phyloP scores from a whole-genome alignment of 2,888 invertebrate genomes.

The Parnassius orleans region DNA sequence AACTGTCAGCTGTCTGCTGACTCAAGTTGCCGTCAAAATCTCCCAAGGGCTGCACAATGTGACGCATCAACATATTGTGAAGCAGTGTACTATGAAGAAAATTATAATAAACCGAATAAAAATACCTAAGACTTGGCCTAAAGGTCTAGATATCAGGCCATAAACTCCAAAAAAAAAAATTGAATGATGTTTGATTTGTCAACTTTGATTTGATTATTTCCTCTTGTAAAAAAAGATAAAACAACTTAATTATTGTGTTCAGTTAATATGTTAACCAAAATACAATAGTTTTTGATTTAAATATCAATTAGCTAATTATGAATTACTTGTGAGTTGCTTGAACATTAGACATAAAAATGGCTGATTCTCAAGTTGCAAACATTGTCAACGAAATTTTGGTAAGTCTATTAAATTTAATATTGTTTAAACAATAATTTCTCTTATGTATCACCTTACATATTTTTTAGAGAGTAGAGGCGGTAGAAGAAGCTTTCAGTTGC shows the following conservation, averaged over 20 bases:
- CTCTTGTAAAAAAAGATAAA: not conserved
- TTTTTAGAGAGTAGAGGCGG: constrained; percentile 88
- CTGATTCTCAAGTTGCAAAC: constrained; percentile 82
- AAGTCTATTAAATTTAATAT: constrained; percentile 44
- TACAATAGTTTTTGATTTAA: not conserved
- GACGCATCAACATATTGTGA: too few relatives aligned
- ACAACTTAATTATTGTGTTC: not conserved
- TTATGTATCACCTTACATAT: constrained; percentile 16
- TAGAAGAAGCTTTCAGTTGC: constrained; percentile 94
- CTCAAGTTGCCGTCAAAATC: too few relatives aligned
- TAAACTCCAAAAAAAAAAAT: too few relatives aligned
- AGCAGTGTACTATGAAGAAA: too few relatives aligned
- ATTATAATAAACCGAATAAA: too few relatives aligned
- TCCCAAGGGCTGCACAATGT: too few relatives aligned
- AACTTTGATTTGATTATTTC: constrained; percentile 7
- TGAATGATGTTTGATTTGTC: constrained; percentile 8
- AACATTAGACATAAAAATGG: constrained; percentile 57
- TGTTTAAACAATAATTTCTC: not conserved
- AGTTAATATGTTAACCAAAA: not conserved
- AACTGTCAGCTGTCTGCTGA: too few relatives aligned
- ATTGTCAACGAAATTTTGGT: constrained; percentile 85
- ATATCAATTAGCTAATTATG: not conserved
- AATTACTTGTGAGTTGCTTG: constrained; percentile 1
- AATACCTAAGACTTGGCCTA: too few relatives aligned
- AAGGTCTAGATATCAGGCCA: too few relatives aligned